These are phyloP conservation scores for Lepidocyrtoides sp. DNA, from an alignment of 2,888 invertebrate genomes.

Conservation along the genomic window DNA sequence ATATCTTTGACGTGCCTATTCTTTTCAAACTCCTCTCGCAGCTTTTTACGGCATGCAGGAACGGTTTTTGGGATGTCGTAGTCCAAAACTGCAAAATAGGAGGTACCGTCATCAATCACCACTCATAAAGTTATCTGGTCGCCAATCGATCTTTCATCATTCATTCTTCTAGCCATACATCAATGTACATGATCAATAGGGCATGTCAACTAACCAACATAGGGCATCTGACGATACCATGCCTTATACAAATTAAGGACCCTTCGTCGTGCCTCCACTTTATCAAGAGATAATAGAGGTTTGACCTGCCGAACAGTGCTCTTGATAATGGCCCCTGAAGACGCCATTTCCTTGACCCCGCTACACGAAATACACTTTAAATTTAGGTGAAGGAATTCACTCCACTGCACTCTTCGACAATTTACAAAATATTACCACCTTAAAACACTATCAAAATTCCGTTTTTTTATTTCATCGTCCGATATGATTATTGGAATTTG, in stretches of 20 bases:
- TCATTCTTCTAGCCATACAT: no score
- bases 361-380: no score
- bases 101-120: background rate
- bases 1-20: slow-evolving; percentile 94
- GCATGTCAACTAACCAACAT: slow-evolving; percentile 92
- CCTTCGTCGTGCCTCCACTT: slow-evolving; percentile 92
- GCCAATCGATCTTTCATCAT: no score
- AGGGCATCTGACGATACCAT: slow-evolving; percentile 97
- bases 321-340: slow-evolving; percentile 87
- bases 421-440: background rate
- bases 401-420: no score
- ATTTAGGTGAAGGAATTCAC: no score
- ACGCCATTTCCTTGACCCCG: no score
- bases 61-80: slow-evolving; percentile 94
- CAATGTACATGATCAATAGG: no score
- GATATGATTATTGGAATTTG: slow-evolving; percentile 19
- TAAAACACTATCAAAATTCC: background rate
- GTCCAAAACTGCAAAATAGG: slow-evolving; percentile 90
- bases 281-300: slow-evolving; percentile 94
- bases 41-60: slow-evolving; percentile 90
- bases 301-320: slow-evolving; percentile 91
- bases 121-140: no score
- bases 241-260: slow-evolving; percentile 96
- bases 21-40: slow-evolving; percentile 93
- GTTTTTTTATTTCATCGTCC: background rate